Conservation (phyloP, 2,888 invertebrate genomes). For the Tenthredo notha region DNA sequence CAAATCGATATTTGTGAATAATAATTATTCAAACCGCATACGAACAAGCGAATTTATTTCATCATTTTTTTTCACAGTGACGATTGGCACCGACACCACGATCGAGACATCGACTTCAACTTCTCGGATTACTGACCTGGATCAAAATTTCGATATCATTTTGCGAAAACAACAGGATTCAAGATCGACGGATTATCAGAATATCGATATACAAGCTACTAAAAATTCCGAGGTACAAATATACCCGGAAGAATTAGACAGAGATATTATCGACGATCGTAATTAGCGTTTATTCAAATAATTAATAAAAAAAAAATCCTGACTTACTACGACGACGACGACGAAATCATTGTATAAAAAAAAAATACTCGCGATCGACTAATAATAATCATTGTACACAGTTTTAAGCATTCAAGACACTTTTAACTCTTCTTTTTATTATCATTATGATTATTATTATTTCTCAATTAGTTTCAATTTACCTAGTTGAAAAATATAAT, state of each 20-base stretch:
- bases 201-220: not conserved
- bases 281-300: not conserved
- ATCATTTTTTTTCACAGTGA: conserved; percentile 12
- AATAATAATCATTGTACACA: not conserved
- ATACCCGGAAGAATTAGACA: not conserved
- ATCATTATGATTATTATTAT: too few species aligned
- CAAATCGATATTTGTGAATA: too few species aligned
- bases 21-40: too few species aligned
- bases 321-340: not conserved
- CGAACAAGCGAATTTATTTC: too few species aligned
- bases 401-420: not conserved
- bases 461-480: too few species aligned
- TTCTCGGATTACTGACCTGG: not conserved
- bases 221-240: not conserved
- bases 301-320: not conserved
- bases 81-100: not conserved
- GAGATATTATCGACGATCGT: not conserved
- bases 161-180: not conserved
- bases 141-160: not conserved
- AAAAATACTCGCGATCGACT: not conserved
- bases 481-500: too few species aligned
- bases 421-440: too few species aligned
- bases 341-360: not conserved
- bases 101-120: not conserved
- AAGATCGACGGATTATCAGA: not conserved